These are phyloP conservation scores for Drosophila neutralis DNA, from an alignment of 2,888 invertebrate species.

Conservation along the genomic window DNA sequence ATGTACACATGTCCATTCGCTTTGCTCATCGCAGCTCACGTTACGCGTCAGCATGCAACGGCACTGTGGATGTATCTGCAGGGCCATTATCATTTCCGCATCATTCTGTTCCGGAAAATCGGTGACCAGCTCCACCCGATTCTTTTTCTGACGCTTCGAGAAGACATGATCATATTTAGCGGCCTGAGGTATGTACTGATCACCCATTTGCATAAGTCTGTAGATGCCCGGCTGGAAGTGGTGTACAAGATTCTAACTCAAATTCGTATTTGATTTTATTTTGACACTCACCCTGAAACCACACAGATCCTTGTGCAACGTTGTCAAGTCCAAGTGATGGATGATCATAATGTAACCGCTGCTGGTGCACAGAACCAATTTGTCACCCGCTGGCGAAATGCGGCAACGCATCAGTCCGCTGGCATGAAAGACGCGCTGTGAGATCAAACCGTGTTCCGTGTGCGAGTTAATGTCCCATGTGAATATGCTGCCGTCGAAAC, in stretches of 20 bases:
- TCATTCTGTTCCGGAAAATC: slow-evolving; percentile 95
- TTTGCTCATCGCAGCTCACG: slow-evolving; percentile 92
- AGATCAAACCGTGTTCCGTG: slow-evolving; percentile 91
- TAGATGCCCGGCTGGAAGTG: slow-evolving; percentile 92
- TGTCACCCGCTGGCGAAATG: slow-evolving; percentile 92
- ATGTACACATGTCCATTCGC: slow-evolving; percentile 98
- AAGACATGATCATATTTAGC: slow-evolving; percentile 93
- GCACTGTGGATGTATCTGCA: slow-evolving; percentile 86
- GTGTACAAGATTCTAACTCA: not conserved
- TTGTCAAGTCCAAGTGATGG: slow-evolving; percentile 93
- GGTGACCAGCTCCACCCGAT: slow-evolving; percentile 94
- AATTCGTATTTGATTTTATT: too few species aligned
- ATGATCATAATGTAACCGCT: slow-evolving; percentile 95
- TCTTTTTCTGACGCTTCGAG: slow-evolving; percentile 89
- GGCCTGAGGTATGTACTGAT: slow-evolving; percentile 92
- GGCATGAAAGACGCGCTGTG: slow-evolving; percentile 94
- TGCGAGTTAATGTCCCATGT: slow-evolving; percentile 97
- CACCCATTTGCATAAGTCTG: slow-evolving; percentile 94
- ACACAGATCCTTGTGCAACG: slow-evolving; percentile 91
- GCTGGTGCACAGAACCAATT: slow-evolving; percentile 96
- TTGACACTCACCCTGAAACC: slow-evolving; percentile 90
- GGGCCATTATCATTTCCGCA: slow-evolving; percentile 95
- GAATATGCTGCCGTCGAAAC: slow-evolving; percentile 96
- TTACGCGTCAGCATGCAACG: slow-evolving; percentile 96
- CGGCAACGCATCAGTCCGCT: slow-evolving; percentile 90